phyloP scores from a whole-genome alignment of 1,140 invertebrate genomes.

The Aethina tumida region DNA sequence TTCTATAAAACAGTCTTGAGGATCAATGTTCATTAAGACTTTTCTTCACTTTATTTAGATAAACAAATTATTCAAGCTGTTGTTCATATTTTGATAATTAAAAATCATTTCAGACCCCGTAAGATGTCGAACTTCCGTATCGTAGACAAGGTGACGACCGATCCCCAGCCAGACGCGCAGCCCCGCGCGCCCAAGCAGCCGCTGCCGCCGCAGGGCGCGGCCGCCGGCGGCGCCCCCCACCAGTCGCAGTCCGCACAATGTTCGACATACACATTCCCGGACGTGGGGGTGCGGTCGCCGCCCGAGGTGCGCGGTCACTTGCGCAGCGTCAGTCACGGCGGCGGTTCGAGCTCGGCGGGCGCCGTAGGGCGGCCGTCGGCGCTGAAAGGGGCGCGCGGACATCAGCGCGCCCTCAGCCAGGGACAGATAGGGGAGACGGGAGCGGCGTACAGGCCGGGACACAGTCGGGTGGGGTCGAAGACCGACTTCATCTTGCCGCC shows the following conservation, averaged over 20 bases:
- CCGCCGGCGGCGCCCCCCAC: neutral
- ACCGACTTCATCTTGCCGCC: slow-evolving; percentile 81
- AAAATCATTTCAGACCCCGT: slow-evolving; percentile 7
- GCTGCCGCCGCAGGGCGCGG: no score
- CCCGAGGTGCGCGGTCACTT: slow-evolving; percentile 46
- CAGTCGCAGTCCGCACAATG: slow-evolving; percentile 14
- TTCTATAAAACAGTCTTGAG: no score
- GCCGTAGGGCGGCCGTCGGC: slow-evolving; percentile 45
- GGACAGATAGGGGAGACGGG: slow-evolving; percentile 56
- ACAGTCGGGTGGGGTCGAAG: slow-evolving; percentile 70
- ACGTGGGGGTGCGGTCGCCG: slow-evolving; percentile 20
- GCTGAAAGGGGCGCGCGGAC: slow-evolving; percentile 59
- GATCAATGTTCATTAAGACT: no score
- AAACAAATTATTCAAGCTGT: no score
- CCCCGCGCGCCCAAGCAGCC: neutral
- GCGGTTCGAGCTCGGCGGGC: slow-evolving; percentile 37
- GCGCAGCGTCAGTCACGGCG: slow-evolving; percentile 72
- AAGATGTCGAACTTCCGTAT: slow-evolving; percentile 25
- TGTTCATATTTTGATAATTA: no score
- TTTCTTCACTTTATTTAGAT: no score
- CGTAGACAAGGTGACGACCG: slow-evolving; percentile 11
- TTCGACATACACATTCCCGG: slow-evolving; percentile 34
- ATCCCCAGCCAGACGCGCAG: slow-evolving; percentile 3
- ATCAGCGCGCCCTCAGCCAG: slow-evolving; percentile 76
- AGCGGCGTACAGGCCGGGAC: slow-evolving; percentile 45